Conservation (phyloP, 2,888 invertebrate genomes). For the Hypomecis punctinalis region DNA sequence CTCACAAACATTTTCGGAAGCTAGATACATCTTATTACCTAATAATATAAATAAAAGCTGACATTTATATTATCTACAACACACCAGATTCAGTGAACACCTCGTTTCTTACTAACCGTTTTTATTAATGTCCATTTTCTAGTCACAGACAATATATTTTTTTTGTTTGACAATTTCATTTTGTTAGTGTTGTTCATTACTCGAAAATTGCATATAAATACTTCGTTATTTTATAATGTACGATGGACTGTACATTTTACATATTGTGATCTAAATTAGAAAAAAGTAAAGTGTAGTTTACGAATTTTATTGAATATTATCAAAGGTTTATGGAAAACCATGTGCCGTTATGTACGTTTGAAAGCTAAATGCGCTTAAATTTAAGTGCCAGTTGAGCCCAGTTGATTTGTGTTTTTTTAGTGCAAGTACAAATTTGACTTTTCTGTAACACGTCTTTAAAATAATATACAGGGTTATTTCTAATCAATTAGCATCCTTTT, state of each 20-base stretch:
- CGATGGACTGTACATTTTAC: background rate
- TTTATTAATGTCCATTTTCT: slow-evolving; percentile 47
- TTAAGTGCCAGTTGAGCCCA: too few species aligned
- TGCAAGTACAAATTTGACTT: too few species aligned
- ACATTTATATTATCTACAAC: slow-evolving; percentile 37
- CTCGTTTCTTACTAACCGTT: slow-evolving; percentile 37
- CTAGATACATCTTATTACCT: slow-evolving; percentile 61
- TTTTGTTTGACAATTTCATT: slow-evolving; percentile 21
- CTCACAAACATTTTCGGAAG: slow-evolving; percentile 57
- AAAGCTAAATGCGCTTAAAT: too few species aligned
- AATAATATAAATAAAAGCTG: slow-evolving; percentile 41
- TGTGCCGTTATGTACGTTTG: too few species aligned
- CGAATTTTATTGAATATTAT: too few species aligned
- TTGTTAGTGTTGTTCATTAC: background rate
- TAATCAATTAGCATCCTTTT: too few species aligned
- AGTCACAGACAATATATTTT: slow-evolving; percentile 54
- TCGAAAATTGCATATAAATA: background rate
- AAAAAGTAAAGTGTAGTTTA: background rate
- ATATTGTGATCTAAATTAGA: background rate
- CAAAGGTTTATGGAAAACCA: too few species aligned
- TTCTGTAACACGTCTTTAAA: too few species aligned
- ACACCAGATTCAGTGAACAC: slow-evolving; percentile 39
- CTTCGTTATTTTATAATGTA: background rate
- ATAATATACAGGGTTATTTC: too few species aligned
- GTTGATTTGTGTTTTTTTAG: too few species aligned